Evolutionary conservation across 2,113 vertebrate genomes (phyloP).

Genomic region (Mus pahari): DNA sequence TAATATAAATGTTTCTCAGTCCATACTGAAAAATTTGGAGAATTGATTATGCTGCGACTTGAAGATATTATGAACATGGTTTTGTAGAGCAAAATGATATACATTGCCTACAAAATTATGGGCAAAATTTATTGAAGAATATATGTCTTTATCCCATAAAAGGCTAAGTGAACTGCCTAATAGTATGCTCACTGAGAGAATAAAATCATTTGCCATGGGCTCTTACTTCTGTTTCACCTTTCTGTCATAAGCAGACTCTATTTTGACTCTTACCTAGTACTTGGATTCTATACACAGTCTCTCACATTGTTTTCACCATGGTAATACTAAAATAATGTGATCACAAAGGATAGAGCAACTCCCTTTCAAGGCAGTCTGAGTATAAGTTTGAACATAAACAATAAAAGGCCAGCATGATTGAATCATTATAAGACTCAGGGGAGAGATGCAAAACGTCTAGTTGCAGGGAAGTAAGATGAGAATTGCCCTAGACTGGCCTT

Average conservation of each 20-base stretch:
- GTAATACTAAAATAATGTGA: constrained; percentile 8
- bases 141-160: background rate
- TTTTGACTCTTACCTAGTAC: background rate
- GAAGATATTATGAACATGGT: background rate
- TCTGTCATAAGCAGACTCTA: background rate
- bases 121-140: background rate
- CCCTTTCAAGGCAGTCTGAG: background rate
- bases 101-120: background rate
- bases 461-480: constrained; percentile 27
- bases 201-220: background rate
- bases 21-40: background rate
- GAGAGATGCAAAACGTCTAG: background rate
- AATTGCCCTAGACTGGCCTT: background rate
- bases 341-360: background rate
- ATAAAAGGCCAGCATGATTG: background rate
- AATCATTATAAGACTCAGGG: background rate
- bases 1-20: background rate
- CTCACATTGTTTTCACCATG: background rate
- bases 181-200: background rate
- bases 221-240: background rate
- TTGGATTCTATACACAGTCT: background rate
- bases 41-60: background rate
- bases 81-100: background rate
- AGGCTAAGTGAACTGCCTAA: background rate
- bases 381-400: background rate